Conservation (phyloP, 1,140 invertebrate genomes). For the Pygmarrhopalites habei region DNA sequence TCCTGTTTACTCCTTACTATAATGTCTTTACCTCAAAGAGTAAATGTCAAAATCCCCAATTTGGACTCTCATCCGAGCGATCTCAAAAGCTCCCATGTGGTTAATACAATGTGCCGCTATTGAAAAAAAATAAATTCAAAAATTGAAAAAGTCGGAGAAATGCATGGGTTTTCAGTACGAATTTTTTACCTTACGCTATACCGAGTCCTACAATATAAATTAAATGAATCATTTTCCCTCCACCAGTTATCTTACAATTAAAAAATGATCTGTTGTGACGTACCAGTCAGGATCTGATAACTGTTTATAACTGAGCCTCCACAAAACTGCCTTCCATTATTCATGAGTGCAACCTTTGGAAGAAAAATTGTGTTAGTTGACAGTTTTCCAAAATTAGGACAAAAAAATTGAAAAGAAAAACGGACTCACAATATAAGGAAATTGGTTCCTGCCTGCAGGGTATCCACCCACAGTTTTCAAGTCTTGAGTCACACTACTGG, state of each 20-base stretch:
- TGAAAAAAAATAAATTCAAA: too few species aligned
- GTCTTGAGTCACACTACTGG: neutral
- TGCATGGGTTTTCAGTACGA: too few species aligned
- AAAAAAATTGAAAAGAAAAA: neutral
- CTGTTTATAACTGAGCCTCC: conserved; percentile 30
- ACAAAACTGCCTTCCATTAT: conserved; percentile 29
- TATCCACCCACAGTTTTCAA: neutral
- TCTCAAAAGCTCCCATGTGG: conserved; percentile 26
- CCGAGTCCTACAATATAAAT: too few species aligned
- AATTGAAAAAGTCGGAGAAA: too few species aligned
- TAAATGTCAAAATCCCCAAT: conserved; percentile 34
- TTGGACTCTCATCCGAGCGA: conserved; percentile 16
- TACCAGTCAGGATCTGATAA: conserved; percentile 19
- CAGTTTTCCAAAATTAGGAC: neutral
- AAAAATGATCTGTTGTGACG: too few species aligned
- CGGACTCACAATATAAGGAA: neutral
- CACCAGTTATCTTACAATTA: too few species aligned
- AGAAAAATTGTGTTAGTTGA: neutral
- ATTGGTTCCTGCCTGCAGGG: neutral
- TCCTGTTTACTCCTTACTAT: too few species aligned
- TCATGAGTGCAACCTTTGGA: conserved; percentile 40
- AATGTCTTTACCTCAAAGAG: too few species aligned
- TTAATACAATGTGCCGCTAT: too few species aligned
- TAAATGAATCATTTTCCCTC: too few species aligned
- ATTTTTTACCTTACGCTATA: too few species aligned